Percentiles rank a stretch among this genome's conserved stretches.
These are phyloP conservation scores for Furcifer pardalis DNA, from an alignment of 2,797 vertebrate genomes.

Conservation along the genomic window DNA sequence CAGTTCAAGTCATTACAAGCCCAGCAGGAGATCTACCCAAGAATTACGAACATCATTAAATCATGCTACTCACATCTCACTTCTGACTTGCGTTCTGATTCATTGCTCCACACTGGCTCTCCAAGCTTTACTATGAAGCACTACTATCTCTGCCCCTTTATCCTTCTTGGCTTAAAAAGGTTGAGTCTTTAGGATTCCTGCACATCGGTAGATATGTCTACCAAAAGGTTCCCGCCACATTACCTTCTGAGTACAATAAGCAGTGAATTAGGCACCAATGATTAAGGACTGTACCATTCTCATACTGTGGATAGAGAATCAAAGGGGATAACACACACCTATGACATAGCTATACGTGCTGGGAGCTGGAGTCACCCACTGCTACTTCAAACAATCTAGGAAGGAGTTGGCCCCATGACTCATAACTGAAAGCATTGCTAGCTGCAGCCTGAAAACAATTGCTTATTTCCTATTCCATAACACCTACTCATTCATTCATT, in stretches of 20 bases:
- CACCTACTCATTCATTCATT: no score
- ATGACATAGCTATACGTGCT: no score
- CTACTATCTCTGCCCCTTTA: no score
- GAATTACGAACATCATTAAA: slow-evolving; percentile 28
- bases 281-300: no score
- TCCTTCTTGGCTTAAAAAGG: no score
- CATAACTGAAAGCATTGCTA: background rate
- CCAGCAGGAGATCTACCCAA: slow-evolving; percentile 52
- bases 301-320: no score
- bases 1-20: slow-evolving; percentile 62
- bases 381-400: background rate
- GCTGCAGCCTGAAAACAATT: background rate
- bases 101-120: background rate
- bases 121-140: no score
- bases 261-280: background rate
- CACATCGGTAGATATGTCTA: no score
- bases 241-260: no score
- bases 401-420: background rate
- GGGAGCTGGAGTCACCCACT: background rate
- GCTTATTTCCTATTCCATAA: background rate
- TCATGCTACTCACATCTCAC: slow-evolving; percentile 19
- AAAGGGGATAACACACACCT: no score
- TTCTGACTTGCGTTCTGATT: background rate
- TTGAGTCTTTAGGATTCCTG: no score
- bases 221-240: no score